Percentiles rank a stretch among this genome's conserved stretches.
These are phyloP conservation scores for Glyphotaelius pellucidus DNA, from an alignment of 2,888 invertebrate genomes.

Conservation along the genomic window DNA sequence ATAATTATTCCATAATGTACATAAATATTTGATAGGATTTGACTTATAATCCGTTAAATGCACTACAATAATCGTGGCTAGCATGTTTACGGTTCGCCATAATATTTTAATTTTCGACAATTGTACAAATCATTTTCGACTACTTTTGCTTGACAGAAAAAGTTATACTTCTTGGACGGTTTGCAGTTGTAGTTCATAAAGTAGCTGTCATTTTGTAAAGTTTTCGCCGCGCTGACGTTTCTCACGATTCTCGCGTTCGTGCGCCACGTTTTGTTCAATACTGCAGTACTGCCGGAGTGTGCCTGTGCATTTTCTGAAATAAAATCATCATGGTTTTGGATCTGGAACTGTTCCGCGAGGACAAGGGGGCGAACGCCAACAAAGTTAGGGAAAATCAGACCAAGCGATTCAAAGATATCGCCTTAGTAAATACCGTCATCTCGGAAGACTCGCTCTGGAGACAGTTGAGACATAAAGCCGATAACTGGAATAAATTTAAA, in stretches of 20 bases:
- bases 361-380: constrained; percentile 96
- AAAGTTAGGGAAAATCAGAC: constrained; percentile 94
- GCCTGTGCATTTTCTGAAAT: constrained; percentile 33
- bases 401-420: constrained; percentile 95
- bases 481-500: constrained; percentile 96
- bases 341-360: constrained; percentile 95
- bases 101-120: background rate
- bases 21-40: too few species aligned
- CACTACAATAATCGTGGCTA: background rate
- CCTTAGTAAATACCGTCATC: constrained; percentile 93
- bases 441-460: constrained; percentile 94
- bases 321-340: constrained; percentile 92
- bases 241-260: background rate
- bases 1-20: background rate
- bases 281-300: background rate
- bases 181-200: background rate
- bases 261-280: constrained; percentile 54
- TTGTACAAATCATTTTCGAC: background rate
- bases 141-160: background rate
- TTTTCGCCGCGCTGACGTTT: constrained; percentile 56
- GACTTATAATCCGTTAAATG: background rate
- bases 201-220: constrained; percentile 6
- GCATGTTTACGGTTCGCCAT: background rate
- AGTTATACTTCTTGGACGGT: background rate
- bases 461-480: constrained; percentile 92